Base-by-base conservation (phyloP, 2,888 invertebrate species). In the Caenorhabditis sp. region DNA sequence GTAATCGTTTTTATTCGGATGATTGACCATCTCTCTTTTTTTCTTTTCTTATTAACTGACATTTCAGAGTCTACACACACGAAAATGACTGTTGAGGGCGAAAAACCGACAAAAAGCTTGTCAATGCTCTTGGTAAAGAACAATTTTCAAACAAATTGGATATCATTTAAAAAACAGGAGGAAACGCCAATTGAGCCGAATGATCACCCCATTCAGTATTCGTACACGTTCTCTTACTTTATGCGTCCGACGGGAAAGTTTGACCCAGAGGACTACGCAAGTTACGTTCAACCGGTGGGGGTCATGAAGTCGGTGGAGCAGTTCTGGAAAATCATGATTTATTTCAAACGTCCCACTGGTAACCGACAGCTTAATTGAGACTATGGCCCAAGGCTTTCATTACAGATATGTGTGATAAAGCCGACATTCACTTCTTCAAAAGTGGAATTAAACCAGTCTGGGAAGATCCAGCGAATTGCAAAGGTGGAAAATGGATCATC, bases 391-490 rank as follows among this genome's bases (percentile, higher is more conserved):
- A n/a, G n/a, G n/a, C n/a, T n/a, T n/a, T n/a, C n/a, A 15, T 75
- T 85, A 45, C 66, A 85, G 86, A 97, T 88, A 92, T 98, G 86
- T 93, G 94, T 45, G 94, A 95, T 17, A 95, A 95, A 88, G 91
- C 95, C 88, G 96, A 98, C 91, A 93, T 96, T 89, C 97, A 97
- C 90, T 92, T 99, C 76, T 99, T 99, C 91, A 98, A 98, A 92
- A 93, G 95, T 87, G 98, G 97, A 84, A 96, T 99, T 88, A 95
- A 95, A 90, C 98, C 98, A 22, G 97, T 99, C 94, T 99, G 98
- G 99, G 99, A 99, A 92, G 97, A 98, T 90, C 93, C 94, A 72
- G 95, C 95, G 52, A 99, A 99, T 91, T 93, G 94, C 89, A 93
- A 94, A 90, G 98, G 99, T 61, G 99, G 98, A 27, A 97, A 97